Conservation (phyloP, 1,140 invertebrate species). For the Cotesia typhae region DNA sequence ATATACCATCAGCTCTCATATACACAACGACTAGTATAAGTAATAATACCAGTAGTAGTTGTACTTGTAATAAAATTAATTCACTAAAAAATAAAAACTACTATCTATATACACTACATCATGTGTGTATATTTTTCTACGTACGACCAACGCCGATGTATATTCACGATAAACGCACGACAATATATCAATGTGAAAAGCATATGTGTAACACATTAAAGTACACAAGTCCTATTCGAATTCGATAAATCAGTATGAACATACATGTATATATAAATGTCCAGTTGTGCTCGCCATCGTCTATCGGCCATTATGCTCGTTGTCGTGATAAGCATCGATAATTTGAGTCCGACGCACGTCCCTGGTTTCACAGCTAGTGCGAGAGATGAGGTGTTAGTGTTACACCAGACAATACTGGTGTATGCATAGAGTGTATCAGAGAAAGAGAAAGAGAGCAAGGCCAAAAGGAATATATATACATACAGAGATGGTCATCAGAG, state of each 20-base stretch:
- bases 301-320: constrained; percentile 44
- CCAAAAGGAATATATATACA: neutral
- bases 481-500: neutral
- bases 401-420: neutral
- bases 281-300: constrained; percentile 12
- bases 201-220: constrained; percentile 14
- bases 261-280: constrained; percentile 18
- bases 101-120: no score
- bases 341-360: constrained; percentile 37
- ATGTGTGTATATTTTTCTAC: no score
- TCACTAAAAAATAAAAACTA: neutral
- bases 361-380: constrained; percentile 22
- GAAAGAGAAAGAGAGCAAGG: constrained; percentile 15
- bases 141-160: neutral
- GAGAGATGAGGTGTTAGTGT: constrained; percentile 5
- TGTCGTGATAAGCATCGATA: constrained; percentile 46
- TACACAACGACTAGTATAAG: neutral
- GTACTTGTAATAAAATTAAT: neutral
- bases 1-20: neutral
- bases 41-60: neutral
- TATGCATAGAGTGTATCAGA: constrained; percentile 5
- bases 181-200: constrained; percentile 23
- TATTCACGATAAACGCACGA: constrained; percentile 12
- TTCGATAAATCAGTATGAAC: constrained; percentile 41
- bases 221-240: constrained; percentile 33